These are phyloP conservation scores for Pachycephus smyrnensis DNA, from an alignment of 2,888 invertebrate species.

Conservation along the genomic window DNA sequence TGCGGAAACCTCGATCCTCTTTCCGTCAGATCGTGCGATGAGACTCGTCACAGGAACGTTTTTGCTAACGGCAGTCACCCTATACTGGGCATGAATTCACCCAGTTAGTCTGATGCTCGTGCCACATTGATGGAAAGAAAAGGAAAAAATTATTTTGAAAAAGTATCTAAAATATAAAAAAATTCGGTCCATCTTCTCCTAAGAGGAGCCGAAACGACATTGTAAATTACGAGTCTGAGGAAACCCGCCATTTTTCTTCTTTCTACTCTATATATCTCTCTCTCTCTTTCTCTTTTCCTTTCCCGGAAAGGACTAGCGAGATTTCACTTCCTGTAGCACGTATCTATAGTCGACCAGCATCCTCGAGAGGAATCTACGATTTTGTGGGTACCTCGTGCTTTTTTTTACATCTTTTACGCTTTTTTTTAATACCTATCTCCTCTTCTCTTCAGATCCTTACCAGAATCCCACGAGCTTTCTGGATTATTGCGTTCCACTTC, in stretches of 20 bases:
- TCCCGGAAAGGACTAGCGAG: not conserved
- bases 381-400: not conserved
- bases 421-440: not conserved
- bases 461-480: not conserved
- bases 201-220: not conserved
- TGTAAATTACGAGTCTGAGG: not conserved
- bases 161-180: not conserved
- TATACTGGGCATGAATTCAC: not conserved
- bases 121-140: not conserved
- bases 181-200: not conserved
- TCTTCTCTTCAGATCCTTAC: not conserved
- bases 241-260: not conserved
- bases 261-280: not conserved
- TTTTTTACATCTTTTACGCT: not conserved
- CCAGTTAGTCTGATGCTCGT: not conserved
- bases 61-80: not conserved
- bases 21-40: constrained; percentile 30
- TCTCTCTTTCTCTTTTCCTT: not conserved
- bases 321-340: not conserved
- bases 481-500: not conserved
- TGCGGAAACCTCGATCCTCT: constrained; percentile 54
- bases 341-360: not conserved
- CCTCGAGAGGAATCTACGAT: not conserved
- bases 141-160: not conserved
- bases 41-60: constrained; percentile 4